phyloP scores from a whole-genome alignment of 2,888 invertebrate species.

The Lobophora halterata region DNA sequence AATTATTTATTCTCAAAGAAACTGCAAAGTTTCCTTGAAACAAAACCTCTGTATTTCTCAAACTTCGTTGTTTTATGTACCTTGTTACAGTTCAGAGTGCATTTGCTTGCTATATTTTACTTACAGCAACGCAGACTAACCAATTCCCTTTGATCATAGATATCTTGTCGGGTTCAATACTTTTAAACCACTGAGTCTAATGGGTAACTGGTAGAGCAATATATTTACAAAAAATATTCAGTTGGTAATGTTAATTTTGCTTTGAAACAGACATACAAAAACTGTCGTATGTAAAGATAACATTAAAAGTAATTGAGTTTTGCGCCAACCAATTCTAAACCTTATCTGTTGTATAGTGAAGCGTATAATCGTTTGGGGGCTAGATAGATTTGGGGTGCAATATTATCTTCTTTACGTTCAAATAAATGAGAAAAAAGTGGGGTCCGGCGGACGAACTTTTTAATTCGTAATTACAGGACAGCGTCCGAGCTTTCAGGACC shows the following conservation, averaged over 20 bases:
- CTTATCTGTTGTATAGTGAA: conserved; percentile 34
- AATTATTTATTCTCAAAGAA: conserved; percentile 20
- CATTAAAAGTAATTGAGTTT: conserved; percentile 68
- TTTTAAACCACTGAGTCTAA: conserved; percentile 9
- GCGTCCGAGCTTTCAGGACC: conserved; percentile 75
- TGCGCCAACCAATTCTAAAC: conserved; percentile 37
- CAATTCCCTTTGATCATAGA: conserved; percentile 18
- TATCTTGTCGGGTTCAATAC: conserved; percentile 12
- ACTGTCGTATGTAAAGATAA: conserved; percentile 69
- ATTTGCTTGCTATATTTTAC: conserved; percentile 15
- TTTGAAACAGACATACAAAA: conserved; percentile 56
- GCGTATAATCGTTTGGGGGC: conserved; percentile 28
- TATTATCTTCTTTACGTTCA: conserved; percentile 72
- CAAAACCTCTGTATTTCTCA: conserved; percentile 24
- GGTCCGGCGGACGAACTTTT: conserved; percentile 74
- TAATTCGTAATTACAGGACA: conserved; percentile 80
- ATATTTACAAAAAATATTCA: conserved; percentile 31
- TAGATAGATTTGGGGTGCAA: conserved; percentile 60
- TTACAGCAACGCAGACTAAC: conserved; percentile 5
- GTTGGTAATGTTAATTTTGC: conserved; percentile 61
- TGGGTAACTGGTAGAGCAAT: conserved; percentile 31
- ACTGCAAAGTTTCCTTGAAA: conserved; percentile 24
- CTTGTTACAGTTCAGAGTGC: conserved; percentile 10
- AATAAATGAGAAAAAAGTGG: conserved; percentile 78
- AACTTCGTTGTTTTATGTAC: conserved; percentile 25